Evolutionary conservation across 2,113 vertebrate species (phyloP), one percentile per base, ranked within the genome.

Genomic region (Nothobranchius furzeri): DNA sequence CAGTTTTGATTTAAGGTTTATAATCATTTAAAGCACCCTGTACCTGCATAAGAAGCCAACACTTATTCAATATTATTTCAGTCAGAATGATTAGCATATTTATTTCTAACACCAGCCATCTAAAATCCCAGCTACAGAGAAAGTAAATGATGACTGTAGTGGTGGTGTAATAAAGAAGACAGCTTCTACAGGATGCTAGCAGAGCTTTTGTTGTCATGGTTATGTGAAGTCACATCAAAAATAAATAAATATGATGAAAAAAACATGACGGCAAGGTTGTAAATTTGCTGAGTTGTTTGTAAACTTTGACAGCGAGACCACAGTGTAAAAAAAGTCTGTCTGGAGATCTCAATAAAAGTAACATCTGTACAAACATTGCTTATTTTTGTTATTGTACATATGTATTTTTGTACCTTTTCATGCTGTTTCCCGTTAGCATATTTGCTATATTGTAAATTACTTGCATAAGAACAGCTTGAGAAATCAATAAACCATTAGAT

Each of bases 291-390:
- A 76, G 81, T 60, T 79, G 69, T 83, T 76, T 71, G 84, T 86
- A 72, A 79, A 76, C n/a, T 73, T 71, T 61, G 75, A 82, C 68
- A 67, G 68, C 17, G 57, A 76, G 71, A 56, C 75, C 61, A 72
- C 77, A 55, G 72, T 76, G 77, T 83, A 82, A 67, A 66, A 81
- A 86, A 79, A 81, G 30, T 83, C 80, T 88, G 84, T 88, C 68
- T 77, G 76, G 70, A 81, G 78, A 83, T 74, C 60, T 73, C 65
- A 88, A 88, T 81, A 83, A 88, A 87, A 85, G 76, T 77, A 73
- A 76, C 72, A 78, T 81, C 82, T 81, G 79, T 83, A 79, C 65
- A 58, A 70, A 64, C 24, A 70, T 35, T 43, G 43, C 24, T 53
- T 5, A 11, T 17, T 6, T 30, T 46, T 52, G 15, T 61, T 2